Percentiles rank a stretch among this genome's conserved stretches.
These are phyloP conservation scores for Tenthredo livida DNA, from an alignment of 2,888 invertebrate genomes.

Conservation along the genomic window DNA sequence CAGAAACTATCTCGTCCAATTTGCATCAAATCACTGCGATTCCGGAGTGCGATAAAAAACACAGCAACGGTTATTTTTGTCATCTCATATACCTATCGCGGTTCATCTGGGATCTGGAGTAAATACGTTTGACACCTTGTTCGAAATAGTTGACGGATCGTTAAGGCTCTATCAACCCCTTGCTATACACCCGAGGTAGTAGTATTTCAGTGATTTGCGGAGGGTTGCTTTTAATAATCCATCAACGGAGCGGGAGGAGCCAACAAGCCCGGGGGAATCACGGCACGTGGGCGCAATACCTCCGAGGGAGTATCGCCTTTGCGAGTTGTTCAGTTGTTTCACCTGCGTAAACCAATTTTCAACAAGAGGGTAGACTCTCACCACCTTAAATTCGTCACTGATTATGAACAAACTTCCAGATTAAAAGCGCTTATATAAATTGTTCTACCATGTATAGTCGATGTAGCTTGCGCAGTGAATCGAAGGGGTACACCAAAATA, in stretches of 20 bases:
- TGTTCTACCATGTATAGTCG: neutral
- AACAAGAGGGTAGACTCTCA: neutral
- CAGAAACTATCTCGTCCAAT: neutral
- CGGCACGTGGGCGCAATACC: slow-evolving; percentile 13
- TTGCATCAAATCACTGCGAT: neutral
- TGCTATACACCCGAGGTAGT: slow-evolving; percentile 28
- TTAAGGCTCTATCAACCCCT: slow-evolving; percentile 39
- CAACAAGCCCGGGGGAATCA: slow-evolving; percentile 20
- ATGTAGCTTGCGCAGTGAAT: neutral
- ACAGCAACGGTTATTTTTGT: neutral
- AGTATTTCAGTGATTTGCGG: slow-evolving; percentile 46
- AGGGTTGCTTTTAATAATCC: slow-evolving; percentile 51
- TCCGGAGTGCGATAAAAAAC: neutral
- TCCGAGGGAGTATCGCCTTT: slow-evolving; percentile 28
- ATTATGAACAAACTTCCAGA: slow-evolving; percentile 13
- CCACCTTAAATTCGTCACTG: neutral
- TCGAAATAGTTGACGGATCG: slow-evolving; percentile 32
- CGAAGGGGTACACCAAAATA: neutral
- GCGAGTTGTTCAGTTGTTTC: slow-evolving; percentile 37
- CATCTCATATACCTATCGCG: neutral
- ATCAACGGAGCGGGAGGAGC: slow-evolving; percentile 35
- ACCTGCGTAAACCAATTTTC: slow-evolving; percentile 39
- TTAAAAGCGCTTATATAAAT: slow-evolving; percentile 5
- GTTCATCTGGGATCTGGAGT: slow-evolving; percentile 4
- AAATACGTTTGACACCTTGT: slow-evolving; percentile 37